Evolutionary conservation across 2,797 vertebrate genomes (phyloP), one percentile per base, ranked within the genome.

Genomic region (Ciconia nigra): DNA sequence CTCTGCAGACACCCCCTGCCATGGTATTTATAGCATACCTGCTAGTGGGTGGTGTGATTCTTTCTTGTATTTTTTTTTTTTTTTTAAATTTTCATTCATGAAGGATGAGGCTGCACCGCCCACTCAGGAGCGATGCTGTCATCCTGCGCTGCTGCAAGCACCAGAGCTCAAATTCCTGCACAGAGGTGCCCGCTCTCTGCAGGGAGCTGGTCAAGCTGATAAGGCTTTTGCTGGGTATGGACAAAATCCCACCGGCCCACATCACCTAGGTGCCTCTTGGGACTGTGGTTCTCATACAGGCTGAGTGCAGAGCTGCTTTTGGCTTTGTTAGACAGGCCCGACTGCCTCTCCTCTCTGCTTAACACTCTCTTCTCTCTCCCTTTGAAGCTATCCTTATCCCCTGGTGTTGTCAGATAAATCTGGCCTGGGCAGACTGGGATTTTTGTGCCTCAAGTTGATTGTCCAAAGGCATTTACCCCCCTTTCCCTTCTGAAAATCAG

Each of bases 1-100:
- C 89, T 95, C 90, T 92, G 96, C 93, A 96, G 95, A 97, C 95
- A 95, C 92, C 96, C 96, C 93, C 94, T 96, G 87, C 89, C 92
- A 76, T 1, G 84, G 71, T 96, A 97, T 97, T 96, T 97, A 95
- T 96, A 97, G 95, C 83, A 51, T 35, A 94, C 95, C 93, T 96
- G 94, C 73, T 93, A 35, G 95, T 97, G 96, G 97, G 96, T 69
- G 95, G 93, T 96, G 95, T 95, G 82, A 97, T 93, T 67, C 80
- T 93, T 93, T 86, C 89, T 88, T 94, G 46, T 79, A 1, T 52
- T 20, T 55, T 17, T 41, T 29, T 20, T 35, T 51, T 49, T 29
- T 22, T 51, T 8, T 2, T 37, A 1, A 10, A 37, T 69, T 94
- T 96, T 93, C 96, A 97, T 97, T 97, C 96, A 97, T 95, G 94